phyloP scores from a whole-genome alignment of 2,888 invertebrate genomes.

The Xestia rhomboidea region DNA sequence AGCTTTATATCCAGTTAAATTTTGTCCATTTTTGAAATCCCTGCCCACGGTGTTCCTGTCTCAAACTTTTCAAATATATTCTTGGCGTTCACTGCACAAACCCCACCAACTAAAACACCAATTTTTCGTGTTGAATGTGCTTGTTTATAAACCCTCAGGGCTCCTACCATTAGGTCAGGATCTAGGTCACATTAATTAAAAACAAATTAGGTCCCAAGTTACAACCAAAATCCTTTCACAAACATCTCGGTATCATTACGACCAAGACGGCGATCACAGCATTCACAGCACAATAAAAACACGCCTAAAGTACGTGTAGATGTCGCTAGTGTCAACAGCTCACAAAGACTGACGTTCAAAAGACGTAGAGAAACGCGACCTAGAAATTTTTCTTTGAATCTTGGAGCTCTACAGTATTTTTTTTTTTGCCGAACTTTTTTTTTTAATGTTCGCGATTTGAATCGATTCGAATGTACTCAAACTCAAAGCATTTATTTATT shows the following conservation, averaged over 20 bases:
- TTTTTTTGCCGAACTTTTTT: constrained; percentile 42
- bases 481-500: no score
- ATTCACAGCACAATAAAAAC: constrained; percentile 46
- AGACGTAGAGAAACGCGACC: constrained; percentile 59
- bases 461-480: constrained; percentile 32
- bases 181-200: constrained; percentile 1
- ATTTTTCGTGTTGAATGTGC: background rate
- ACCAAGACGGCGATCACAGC: constrained; percentile 34
- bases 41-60: no score
- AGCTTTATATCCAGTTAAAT: no score
- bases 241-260: constrained; percentile 6
- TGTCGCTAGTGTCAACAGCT: constrained; percentile 60
- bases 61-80: no score
- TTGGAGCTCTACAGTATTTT: constrained; percentile 13
- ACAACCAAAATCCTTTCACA: background rate
- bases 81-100: background rate
- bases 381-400: constrained; percentile 58
- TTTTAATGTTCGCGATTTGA: constrained; percentile 53
- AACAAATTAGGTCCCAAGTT: background rate
- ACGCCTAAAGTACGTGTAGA: constrained; percentile 33
- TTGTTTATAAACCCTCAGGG: background rate
- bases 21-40: no score
- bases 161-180: background rate
- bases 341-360: constrained; percentile 59
- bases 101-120: background rate